These are phyloP conservation scores for Cybosia mesomella DNA, from an alignment of 2,888 invertebrate species.

Conservation along the genomic window DNA sequence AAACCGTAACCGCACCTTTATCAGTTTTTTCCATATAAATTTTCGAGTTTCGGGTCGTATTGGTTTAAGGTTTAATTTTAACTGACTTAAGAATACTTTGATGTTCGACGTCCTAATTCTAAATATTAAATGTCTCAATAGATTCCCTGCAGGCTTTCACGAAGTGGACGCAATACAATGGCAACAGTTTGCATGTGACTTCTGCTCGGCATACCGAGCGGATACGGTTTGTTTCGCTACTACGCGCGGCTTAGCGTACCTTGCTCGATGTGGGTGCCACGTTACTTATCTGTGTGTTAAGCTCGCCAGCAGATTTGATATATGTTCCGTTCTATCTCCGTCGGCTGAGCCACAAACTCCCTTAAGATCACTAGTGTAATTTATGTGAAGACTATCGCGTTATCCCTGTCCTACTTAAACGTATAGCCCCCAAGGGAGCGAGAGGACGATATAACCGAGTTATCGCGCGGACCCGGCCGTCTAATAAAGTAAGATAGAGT, in stretches of 20 bases:
- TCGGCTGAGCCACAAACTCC: slow-evolving; percentile 15
- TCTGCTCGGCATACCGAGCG: not conserved
- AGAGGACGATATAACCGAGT: slow-evolving; percentile 31
- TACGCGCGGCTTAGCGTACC: not conserved
- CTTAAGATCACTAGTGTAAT: slow-evolving; percentile 31
- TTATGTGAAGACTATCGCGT: slow-evolving; percentile 37
- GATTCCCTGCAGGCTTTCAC: not conserved
- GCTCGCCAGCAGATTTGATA: slow-evolving; percentile 13
- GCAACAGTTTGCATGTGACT: not conserved
- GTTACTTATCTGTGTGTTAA: not conserved
- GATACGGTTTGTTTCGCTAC: not conserved
- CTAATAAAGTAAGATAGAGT: slow-evolving; percentile 53
- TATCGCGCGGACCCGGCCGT: slow-evolving; percentile 35
- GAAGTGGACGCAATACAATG: not conserved
- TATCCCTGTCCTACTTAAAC: slow-evolving; percentile 35
- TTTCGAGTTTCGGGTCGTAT: not conserved
- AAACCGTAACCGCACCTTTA: not conserved
- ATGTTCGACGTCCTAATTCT: not conserved
- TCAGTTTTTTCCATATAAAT: not conserved
- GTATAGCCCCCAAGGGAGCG: slow-evolving; percentile 23
- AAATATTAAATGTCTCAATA: not conserved
- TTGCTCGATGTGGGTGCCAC: not conserved
- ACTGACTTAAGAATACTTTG: not conserved
- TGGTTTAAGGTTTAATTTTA: too few species aligned
- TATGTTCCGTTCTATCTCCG: slow-evolving; percentile 1